Percentiles rank a stretch among this genome's conserved stretches.
phyloP scores from a whole-genome alignment of 1,140 invertebrate species.

The Gryon sp. region DNA sequence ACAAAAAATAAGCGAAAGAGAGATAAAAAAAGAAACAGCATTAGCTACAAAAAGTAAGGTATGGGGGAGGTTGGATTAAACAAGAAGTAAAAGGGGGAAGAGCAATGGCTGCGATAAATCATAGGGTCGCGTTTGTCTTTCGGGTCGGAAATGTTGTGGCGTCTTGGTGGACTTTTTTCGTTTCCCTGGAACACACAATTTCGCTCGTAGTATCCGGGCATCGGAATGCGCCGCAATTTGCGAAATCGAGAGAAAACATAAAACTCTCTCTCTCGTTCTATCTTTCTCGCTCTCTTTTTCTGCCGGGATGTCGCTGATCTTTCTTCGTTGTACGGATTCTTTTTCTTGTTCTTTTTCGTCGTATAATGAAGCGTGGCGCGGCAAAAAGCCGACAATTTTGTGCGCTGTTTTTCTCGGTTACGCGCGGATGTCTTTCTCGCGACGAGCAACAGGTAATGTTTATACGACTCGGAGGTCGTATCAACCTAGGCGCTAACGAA shows the following conservation, averaged over 20 bases:
- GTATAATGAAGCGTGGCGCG: conserved; percentile 40
- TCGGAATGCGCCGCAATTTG: conserved; percentile 56
- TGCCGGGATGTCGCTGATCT: too few relatives aligned
- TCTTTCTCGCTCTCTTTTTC: neutral
- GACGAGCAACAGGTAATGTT: conserved; percentile 50
- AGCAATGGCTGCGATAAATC: conserved; percentile 33
- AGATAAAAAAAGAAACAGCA: too few relatives aligned
- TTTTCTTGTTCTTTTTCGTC: conserved; percentile 36
- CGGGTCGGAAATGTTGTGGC: conserved; percentile 31
- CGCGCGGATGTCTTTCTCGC: conserved; percentile 44
- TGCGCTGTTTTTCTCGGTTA: conserved; percentile 43
- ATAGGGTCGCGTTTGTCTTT: conserved; percentile 7
- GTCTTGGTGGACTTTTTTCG: conserved; percentile 24
- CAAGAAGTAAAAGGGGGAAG: too few relatives aligned
- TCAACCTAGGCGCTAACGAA: conserved; percentile 62
- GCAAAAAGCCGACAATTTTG: conserved; percentile 46
- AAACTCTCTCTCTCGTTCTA: neutral
- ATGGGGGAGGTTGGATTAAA: too few relatives aligned
- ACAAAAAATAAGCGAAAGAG: too few relatives aligned
- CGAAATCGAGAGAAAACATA: conserved; percentile 49
- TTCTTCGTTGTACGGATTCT: neutral
- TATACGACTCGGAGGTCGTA: conserved; percentile 57
- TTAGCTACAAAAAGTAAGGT: too few relatives aligned
- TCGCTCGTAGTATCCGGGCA: conserved; percentile 44
- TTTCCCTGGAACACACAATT: conserved; percentile 33